Evolutionary conservation across 2,888 invertebrate genomes (phyloP), one percentile per base, ranked within the genome.

Genomic region (Serripes groenlandicus): DNA sequence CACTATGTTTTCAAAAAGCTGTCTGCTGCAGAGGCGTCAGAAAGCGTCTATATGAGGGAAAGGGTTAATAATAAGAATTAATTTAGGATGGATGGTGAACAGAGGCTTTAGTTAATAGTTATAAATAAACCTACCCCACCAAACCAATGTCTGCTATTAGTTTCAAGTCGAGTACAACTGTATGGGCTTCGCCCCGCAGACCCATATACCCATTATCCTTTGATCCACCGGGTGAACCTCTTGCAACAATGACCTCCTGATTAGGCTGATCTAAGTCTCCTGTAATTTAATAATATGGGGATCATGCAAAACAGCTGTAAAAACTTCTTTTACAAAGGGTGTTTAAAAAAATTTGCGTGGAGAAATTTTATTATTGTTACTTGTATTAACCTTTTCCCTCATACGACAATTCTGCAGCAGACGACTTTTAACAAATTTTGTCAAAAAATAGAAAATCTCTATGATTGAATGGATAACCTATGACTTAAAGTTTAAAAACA

Each of bases 111-210:
- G n/a, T n/a, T n/a, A n/a, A n/a, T n/a, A n/a, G n/a, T n/a, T n/a
- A n/a, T n/a, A n/a, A n/a, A n/a, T n/a, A n/a, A 1, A 69, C 75
- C 80, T 87, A 92, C 94, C 99, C 99, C 37, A 99, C 98, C 42
- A 96, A 94, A 0, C 98, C 99, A 69, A 99, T 96, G 95, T 99
- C 99, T 0, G 99, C 99, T 74, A 99, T 98, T 75, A 99, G 95
- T 95, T 99, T 98, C 0, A 99, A 95, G 94, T 99, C 98, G 74
- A 99, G 95, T 70, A 96, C 96, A n/a, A 99, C 95, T 15, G 96
- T 95, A 83, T 96, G 96, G 21, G 94, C 92, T 93, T 98, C 96
- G 0, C 98, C 99, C 91, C 96, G 91, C 71, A 96, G 96, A 0
- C 98, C 98, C 15, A 97, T 95, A 92, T 96, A 99, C 71, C 96